Evolutionary conservation across 2,113 vertebrate species (phyloP).

Genomic region (Centropus bengalensis): DNA sequence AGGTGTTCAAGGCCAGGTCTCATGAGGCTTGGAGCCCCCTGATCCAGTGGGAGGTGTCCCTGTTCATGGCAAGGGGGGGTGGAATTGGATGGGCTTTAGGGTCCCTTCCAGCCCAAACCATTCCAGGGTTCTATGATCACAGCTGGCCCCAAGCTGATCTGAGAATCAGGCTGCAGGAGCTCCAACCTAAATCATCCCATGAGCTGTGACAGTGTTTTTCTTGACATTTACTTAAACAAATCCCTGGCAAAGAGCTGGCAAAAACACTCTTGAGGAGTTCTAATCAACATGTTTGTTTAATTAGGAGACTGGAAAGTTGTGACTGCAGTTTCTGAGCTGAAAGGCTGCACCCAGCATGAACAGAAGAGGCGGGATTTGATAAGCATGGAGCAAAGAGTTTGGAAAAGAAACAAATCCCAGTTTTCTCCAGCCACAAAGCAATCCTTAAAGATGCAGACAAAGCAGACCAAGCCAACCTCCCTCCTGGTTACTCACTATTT

Average conservation of each 20-base stretch:
- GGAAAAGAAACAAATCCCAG: background rate
- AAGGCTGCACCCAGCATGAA: background rate
- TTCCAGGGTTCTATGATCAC: background rate
- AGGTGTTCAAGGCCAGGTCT: too few relatives aligned
- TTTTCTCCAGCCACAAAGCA: background rate
- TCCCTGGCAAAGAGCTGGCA: background rate
- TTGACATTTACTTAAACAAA: background rate
- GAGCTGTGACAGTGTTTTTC: background rate
- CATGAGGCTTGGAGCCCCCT: too few relatives aligned
- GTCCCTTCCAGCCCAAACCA: too few relatives aligned
- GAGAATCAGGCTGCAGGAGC: accelerated
- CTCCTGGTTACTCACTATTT: background rate
- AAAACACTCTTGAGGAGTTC: background rate
- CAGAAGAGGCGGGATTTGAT: background rate
- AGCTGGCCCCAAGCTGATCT: background rate
- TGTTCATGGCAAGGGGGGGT: too few relatives aligned
- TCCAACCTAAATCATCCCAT: background rate
- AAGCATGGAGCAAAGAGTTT: background rate
- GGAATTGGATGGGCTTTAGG: too few relatives aligned
- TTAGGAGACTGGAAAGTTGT: background rate
- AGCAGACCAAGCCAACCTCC: background rate
- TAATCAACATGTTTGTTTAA: background rate
- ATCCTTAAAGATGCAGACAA: background rate
- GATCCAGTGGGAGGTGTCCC: too few relatives aligned
- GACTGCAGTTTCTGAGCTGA: background rate